Evolutionary conservation across 2,113 vertebrate genomes (phyloP).

Genomic region (Festucalex cinctus): DNA sequence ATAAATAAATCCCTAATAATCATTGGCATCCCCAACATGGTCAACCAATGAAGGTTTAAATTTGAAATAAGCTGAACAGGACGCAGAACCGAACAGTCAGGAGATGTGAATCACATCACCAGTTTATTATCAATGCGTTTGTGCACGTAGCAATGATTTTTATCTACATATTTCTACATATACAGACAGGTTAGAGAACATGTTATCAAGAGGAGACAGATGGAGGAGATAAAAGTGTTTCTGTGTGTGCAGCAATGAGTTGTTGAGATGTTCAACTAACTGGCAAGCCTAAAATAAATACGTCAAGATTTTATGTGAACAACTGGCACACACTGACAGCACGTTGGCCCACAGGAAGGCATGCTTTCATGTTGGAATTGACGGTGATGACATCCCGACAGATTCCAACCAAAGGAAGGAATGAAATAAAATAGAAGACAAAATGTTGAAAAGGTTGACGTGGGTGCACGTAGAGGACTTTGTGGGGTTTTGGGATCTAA

Average conservation of each 20-base stretch:
- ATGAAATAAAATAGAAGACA: slow-evolving; percentile 27
- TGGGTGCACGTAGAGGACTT: slow-evolving; percentile 22
- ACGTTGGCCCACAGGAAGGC: slow-evolving; percentile 65
- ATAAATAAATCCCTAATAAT: not conserved
- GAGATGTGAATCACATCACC: not conserved
- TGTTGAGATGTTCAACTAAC: slow-evolving; percentile 17
- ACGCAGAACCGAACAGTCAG: not conserved
- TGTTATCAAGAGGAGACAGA: not conserved
- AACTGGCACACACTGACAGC: slow-evolving; percentile 38
- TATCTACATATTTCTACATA: slow-evolving; percentile 4
- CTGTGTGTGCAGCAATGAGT: not conserved
- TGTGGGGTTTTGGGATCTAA: not conserved
- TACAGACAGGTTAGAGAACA: slow-evolving; percentile 2
- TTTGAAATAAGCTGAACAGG: not conserved
- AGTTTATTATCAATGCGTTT: slow-evolving; percentile 1
- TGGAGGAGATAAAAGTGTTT: not conserved
- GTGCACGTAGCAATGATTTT: not conserved
- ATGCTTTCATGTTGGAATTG: slow-evolving; percentile 70
- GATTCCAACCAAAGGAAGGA: slow-evolving; percentile 25
- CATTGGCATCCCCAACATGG: not conserved
- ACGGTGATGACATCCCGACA: slow-evolving; percentile 44
- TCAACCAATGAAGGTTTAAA: not conserved
- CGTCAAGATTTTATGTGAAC: slow-evolving; percentile 13
- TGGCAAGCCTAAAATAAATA: not conserved
- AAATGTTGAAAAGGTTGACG: slow-evolving; percentile 57